A percentile compares a stretch with the other conserved stretches of the same genome.
phyloP scores from a whole-genome alignment of 2,113 vertebrate genomes.

The Nesoenas mayeri region DNA sequence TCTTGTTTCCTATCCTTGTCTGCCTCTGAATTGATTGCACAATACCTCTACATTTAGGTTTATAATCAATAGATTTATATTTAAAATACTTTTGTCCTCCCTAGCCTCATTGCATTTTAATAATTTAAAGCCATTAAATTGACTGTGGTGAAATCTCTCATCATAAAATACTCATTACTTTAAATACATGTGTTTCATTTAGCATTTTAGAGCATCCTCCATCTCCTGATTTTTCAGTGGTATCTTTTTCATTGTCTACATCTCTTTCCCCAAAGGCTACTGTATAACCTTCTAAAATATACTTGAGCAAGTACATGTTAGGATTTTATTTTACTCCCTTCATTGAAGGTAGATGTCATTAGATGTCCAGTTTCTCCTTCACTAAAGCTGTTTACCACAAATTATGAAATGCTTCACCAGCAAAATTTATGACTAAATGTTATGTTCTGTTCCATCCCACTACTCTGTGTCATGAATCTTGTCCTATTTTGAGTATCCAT shows the following conservation, averaged over 20 bases:
- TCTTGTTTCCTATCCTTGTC: not conserved
- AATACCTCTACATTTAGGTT: not conserved
- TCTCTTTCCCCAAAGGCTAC: not conserved
- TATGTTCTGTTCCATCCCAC: not conserved
- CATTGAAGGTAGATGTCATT: not conserved
- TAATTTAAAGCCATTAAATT: conserved; percentile 47
- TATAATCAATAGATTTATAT: conserved; percentile 44
- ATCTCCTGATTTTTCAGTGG: not conserved
- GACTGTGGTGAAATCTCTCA: not conserved
- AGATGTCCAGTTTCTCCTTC: not conserved
- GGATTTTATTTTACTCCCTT: not conserved
- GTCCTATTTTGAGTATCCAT: not conserved
- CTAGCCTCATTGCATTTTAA: conserved; percentile 12
- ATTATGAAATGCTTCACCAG: not conserved
- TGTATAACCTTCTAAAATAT: not conserved
- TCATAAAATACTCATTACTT: conserved; percentile 37
- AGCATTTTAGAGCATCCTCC: not conserved
- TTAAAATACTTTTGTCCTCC: not conserved
- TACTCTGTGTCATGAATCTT: not conserved
- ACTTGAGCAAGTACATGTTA: not conserved
- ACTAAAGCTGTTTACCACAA: not conserved
- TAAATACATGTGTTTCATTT: conserved; percentile 40
- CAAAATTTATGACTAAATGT: not conserved
- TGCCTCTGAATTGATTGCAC: not conserved
- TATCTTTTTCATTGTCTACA: not conserved